These are phyloP conservation scores for Lithobates sylvaticus DNA, from an alignment of 2,797 vertebrate genomes.

Conservation along the genomic window DNA sequence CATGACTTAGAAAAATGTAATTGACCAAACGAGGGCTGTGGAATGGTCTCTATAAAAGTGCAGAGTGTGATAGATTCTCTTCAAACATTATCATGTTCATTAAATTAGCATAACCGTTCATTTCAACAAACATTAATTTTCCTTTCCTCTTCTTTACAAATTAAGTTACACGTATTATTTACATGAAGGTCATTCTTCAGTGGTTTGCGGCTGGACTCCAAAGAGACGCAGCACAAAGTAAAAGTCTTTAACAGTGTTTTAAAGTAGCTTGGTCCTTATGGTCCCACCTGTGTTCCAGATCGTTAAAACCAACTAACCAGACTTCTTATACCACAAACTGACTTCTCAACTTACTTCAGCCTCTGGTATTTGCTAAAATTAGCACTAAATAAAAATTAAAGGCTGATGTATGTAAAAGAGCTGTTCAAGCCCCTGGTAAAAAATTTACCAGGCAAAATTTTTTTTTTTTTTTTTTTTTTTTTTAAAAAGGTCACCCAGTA, in stretches of 20 bases:
- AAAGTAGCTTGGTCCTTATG: slow-evolving; percentile 23
- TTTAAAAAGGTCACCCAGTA: too few relatives aligned
- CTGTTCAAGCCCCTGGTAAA: too few relatives aligned
- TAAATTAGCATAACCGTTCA: slow-evolving; percentile 22
- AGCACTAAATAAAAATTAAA: too few relatives aligned
- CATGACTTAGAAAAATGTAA: too few relatives aligned
- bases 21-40: too few relatives aligned
- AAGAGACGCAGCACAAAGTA: neutral
- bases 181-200: neutral
- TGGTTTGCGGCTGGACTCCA: neutral
- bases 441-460: too few relatives aligned
- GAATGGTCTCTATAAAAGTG: too few relatives aligned
- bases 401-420: too few relatives aligned
- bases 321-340: neutral
- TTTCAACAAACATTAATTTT: neutral
- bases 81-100: neutral
- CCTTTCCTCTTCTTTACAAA: slow-evolving; percentile 7
- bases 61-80: slow-evolving; percentile 10
- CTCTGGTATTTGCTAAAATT: too few relatives aligned
- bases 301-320: neutral
- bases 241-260: neutral
- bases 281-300: neutral
- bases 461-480: too few relatives aligned
- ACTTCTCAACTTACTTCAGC: neutral
- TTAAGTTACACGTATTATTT: slow-evolving; percentile 7